Conservation (phyloP, 1,140 invertebrate species). For the Xylocopa sonorina region DNA sequence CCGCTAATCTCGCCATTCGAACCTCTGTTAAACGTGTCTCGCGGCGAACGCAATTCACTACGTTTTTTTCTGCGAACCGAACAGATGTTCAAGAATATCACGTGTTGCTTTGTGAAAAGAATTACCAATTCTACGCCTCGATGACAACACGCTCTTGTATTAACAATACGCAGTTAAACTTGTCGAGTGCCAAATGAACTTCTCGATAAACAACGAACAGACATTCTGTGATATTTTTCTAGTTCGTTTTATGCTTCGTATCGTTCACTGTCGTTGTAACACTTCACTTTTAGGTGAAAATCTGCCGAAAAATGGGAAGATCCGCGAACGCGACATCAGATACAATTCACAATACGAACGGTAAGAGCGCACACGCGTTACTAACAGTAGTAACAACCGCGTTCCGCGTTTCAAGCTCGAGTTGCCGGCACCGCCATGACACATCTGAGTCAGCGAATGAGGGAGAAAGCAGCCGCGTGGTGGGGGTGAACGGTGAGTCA, state of each 20-base stretch:
- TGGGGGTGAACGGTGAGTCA: not conserved
- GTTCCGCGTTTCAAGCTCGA: conserved; percentile 34
- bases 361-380: conserved; percentile 36
- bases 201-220: not conserved
- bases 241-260: not conserved
- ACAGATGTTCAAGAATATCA: not conserved
- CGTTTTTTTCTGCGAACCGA: not conserved
- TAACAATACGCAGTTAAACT: not conserved
- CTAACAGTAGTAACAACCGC: conserved; percentile 22
- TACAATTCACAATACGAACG: not conserved
- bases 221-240: not conserved
- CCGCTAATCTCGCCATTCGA: not conserved
- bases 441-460: conserved; percentile 24
- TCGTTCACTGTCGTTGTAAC: not conserved
- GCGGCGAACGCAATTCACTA: not conserved
- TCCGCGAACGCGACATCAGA: not conserved
- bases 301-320: not conserved
- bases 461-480: not conserved
- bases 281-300: not conserved
- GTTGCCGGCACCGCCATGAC: conserved; percentile 35
- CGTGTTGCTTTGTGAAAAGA: not conserved
- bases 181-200: not conserved
- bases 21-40: not conserved
- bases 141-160: not conserved
- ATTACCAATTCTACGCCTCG: not conserved